Percentiles rank a stretch among this genome's conserved stretches.
Conservation (phyloP, 2,113 vertebrate genomes). For the Gila orcuttii region DNA sequence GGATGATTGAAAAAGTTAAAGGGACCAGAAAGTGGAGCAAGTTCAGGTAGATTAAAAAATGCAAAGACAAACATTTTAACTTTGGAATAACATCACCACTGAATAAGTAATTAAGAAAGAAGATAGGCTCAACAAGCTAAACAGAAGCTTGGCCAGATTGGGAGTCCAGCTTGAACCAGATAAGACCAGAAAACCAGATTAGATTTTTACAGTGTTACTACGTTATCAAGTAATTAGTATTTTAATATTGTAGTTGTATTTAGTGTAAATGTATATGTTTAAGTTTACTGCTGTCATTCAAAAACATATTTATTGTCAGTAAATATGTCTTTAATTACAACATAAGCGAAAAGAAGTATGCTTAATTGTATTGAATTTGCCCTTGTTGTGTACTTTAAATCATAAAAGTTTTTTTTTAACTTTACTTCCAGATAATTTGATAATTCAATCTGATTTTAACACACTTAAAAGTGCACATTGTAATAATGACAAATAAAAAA, state of each 20-base stretch:
- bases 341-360: not conserved
- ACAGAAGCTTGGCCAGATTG: not conserved
- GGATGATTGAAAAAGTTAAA: not conserved
- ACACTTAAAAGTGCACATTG: too few relatives aligned
- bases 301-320: not conserved
- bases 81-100: not conserved
- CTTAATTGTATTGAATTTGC: not conserved
- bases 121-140: not conserved
- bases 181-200: not conserved
- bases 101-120: not conserved
- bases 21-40: too few relatives aligned
- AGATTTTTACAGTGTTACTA: too few relatives aligned
- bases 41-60: not conserved
- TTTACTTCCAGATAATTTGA: not conserved
- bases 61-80: not conserved
- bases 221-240: too few relatives aligned
- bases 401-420: not conserved
- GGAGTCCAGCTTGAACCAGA: not conserved
- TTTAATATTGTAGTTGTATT: too few relatives aligned
- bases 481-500: too few relatives aligned
- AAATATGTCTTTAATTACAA: not conserved
- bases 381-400: not conserved
- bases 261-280: not conserved
- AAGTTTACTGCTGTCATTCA: not conserved
- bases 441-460: not conserved